Base-by-base conservation (phyloP, 2,888 invertebrate species). In the Pristionchus entomophagus region DNA sequence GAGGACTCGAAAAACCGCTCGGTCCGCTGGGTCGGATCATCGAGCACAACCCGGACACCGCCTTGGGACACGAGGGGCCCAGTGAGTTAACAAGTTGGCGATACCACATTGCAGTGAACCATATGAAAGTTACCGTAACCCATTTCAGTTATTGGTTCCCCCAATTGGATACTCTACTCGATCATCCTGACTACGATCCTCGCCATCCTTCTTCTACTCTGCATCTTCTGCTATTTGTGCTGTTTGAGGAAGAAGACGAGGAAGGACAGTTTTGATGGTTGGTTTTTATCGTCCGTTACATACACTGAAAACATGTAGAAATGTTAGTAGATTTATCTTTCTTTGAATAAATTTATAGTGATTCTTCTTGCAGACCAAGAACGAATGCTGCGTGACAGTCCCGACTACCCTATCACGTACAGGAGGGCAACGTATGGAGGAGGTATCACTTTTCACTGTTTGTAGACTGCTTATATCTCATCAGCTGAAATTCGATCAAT, bases 161-260 rank as follows among this genome's bases (percentile, higher is more conserved):
- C 73, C n/a, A 41, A 35, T 6, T 85, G 85, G 85, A 19, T 85
- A 8, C 73, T 85, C 26, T 85, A 77, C 38, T 85, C 85, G 3
- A 77, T 85, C 38, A 85, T 85, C 3, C 85, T 85, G 38, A 85
- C 85, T 14, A 45, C 35, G 17, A 26, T 85, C 22, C 85, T 85
- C 26, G 85, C 85, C 29, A 32, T 85, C 4, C 29, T 85, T 29
- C 77, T 85, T 0, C 73, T 85, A 0, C 56, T 53, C 77, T 85
- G 85, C 45, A 69, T 85, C 17, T 19, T 69, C 29, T 17, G 73
- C 85, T 85, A 85, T 32, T 35, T 85, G 73, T 73, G 73, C 77
- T 85, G 73, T 32, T 17, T 85, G 56, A 59, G 85, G n/a, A 85
- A 85, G 73, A 73, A 26, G 26, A n/a, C 19, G 35, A 10, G 85